Conservation (phyloP, 2,888 invertebrate genomes). For the Eudiplozoon nipponicum region DNA sequence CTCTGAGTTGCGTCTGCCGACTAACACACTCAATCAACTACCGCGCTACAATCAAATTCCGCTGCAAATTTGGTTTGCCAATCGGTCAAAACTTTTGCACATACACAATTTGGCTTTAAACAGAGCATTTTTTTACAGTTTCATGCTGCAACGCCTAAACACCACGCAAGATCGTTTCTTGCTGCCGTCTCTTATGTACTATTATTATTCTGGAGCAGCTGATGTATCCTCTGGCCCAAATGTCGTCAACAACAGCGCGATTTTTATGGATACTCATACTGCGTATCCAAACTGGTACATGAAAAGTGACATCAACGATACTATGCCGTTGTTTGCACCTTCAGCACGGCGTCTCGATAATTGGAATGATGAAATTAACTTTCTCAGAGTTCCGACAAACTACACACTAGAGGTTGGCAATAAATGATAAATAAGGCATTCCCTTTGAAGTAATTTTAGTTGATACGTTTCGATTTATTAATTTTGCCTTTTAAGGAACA, state of each 20-base stretch:
- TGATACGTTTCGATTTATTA: no score
- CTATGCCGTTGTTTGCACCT: constrained; percentile 65
- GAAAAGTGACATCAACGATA: constrained; percentile 64
- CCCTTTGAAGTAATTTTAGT: no score
- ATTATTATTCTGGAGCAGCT: constrained; percentile 63
- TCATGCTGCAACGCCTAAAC: constrained; percentile 20
- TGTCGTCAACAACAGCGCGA: constrained; percentile 47
- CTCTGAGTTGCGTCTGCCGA: constrained; percentile 47
- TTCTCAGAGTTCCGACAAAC: constrained; percentile 64
- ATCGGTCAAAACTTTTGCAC: constrained; percentile 61
- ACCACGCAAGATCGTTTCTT: constrained; percentile 26
- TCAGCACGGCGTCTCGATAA: constrained; percentile 38
- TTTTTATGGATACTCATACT: constrained; percentile 68
- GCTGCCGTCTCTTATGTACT: constrained; percentile 91
- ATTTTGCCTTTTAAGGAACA: no score
- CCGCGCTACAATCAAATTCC: constrained; percentile 44
- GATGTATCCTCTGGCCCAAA: constrained; percentile 66
- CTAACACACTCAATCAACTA: constrained; percentile 52
- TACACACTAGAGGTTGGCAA: constrained; percentile 42
- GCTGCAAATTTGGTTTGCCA: constrained; percentile 25
- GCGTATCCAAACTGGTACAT: constrained; percentile 69
- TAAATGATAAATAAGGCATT: no score
- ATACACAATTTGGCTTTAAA: constrained; percentile 80
- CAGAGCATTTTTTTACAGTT: constrained; percentile 39
- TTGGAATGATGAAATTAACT: constrained; percentile 50